Conservation (phyloP, 2,113 vertebrate genomes). For the Tyto alba region DNA sequence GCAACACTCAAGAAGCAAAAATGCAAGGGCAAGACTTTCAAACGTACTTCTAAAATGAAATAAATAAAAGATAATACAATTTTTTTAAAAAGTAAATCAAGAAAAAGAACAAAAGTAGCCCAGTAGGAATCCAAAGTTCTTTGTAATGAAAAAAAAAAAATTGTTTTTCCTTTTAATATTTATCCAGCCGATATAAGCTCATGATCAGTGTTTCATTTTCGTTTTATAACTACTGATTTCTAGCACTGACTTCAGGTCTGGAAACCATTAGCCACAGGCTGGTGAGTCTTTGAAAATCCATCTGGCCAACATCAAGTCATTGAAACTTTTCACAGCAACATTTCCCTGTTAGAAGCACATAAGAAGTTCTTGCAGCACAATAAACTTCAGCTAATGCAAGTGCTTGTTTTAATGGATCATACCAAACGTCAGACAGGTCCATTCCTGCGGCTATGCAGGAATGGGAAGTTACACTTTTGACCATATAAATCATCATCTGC, state of each 20-base stretch:
- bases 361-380: not conserved
- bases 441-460: not conserved
- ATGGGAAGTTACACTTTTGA: not conserved
- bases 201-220: not conserved
- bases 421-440: not conserved
- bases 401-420: not conserved
- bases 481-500: fast-evolving
- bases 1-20: not conserved
- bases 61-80: fast-evolving
- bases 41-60: not conserved
- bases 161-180: not conserved
- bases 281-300: not conserved
- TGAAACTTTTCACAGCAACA: not conserved
- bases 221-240: not conserved
- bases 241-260: not conserved
- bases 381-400: not conserved
- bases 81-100: not conserved
- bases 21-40: not conserved
- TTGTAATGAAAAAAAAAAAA: not conserved
- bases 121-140: not conserved
- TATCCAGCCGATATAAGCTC: not conserved
- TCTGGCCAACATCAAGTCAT: not conserved
- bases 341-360: not conserved
- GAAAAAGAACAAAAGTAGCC: not conserved
- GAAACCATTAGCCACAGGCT: not conserved